A percentile compares a stretch with the other conserved stretches of the same genome.
phyloP scores from a whole-genome alignment of 2,113 vertebrate species.

The Chaetura pelagica region DNA sequence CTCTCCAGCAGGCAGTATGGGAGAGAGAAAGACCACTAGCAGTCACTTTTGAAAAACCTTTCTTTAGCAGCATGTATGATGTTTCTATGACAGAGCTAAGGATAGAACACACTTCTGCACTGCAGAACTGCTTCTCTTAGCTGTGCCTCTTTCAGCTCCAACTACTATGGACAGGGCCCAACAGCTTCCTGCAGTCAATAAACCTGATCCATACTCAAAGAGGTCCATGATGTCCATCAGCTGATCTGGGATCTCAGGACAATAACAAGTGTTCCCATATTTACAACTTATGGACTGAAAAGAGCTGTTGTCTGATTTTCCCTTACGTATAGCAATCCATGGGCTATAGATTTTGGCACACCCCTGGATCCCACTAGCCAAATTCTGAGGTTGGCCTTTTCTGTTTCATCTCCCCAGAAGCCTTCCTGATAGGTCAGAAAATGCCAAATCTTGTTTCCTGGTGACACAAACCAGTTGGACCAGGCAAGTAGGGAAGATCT shows the following conservation, averaged over 20 bases:
- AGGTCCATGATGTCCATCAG: neutral
- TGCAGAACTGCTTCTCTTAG: neutral
- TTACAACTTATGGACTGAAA: neutral
- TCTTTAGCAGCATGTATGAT: neutral
- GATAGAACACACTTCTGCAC: neutral
- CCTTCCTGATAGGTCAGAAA: neutral
- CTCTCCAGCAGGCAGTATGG: neutral
- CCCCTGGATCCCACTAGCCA: neutral
- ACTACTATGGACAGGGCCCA: neutral
- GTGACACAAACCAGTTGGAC: neutral
- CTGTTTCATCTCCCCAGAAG: neutral
- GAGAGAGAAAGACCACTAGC: neutral
- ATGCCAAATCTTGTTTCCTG: neutral
- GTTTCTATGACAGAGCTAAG: slow-evolving; percentile 2
- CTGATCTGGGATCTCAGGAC: neutral
- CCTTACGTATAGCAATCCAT: neutral
- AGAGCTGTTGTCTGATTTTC: neutral
- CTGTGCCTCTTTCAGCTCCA: neutral
- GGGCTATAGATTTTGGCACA: neutral
- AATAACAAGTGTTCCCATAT: neutral
- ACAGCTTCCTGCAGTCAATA: neutral
- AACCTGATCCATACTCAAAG: neutral
- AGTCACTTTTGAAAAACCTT: neutral
- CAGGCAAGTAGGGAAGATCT: neutral
- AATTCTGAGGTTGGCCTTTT: neutral